Conservation (phyloP, 1,140 invertebrate genomes). For the Cydia fagiglandana region DNA sequence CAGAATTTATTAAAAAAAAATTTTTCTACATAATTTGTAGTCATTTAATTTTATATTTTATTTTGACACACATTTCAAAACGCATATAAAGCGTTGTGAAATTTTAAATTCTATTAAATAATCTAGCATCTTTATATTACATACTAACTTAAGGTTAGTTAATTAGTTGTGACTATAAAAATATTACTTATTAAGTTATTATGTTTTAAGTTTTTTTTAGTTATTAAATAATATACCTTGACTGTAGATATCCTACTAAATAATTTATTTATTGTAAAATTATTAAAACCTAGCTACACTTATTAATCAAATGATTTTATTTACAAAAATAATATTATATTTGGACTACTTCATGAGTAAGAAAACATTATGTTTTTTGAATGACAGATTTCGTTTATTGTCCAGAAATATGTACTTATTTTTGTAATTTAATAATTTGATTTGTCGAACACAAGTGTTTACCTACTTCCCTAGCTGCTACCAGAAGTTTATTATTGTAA, state of each 20-base stretch:
- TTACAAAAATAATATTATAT: background rate
- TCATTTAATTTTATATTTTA: too few relatives aligned
- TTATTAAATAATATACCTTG: background rate
- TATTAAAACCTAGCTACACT: background rate
- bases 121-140: too few relatives aligned
- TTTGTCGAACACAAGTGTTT: background rate
- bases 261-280: background rate
- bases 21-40: too few relatives aligned
- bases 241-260: constrained; percentile 5
- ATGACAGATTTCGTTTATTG: background rate
- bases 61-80: too few relatives aligned
- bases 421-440: background rate
- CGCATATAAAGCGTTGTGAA: too few relatives aligned
- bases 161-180: too few relatives aligned
- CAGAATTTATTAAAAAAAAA: too few relatives aligned
- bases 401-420: background rate
- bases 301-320: background rate
- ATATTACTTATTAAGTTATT: background rate
- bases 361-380: background rate
- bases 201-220: background rate
- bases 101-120: too few relatives aligned
- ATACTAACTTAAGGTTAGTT: too few relatives aligned
- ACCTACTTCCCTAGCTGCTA: background rate
- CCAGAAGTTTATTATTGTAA: background rate
- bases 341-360: background rate